Conservation (phyloP, 2,113 vertebrate species). For the Engraulis encrasicolus region DNA sequence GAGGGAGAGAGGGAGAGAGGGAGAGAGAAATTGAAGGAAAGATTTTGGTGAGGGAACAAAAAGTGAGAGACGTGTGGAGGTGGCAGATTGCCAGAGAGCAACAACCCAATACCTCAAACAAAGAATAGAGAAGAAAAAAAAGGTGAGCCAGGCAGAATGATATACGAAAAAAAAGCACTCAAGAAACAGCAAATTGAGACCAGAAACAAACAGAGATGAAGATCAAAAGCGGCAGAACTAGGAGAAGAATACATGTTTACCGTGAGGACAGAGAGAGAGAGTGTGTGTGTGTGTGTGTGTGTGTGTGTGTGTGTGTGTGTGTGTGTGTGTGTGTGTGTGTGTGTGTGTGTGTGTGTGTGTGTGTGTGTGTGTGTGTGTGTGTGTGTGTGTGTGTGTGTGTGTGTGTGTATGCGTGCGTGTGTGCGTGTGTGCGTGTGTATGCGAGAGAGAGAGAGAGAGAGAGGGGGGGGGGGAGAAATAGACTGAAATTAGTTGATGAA, state of each 20-base stretch:
- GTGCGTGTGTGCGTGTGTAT: too few relatives aligned
- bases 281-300: not conserved
- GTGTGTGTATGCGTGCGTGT: too few relatives aligned
- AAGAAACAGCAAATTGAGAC: not conserved
- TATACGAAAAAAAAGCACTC: not conserved
- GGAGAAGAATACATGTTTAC: not conserved
- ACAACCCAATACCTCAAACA: not conserved
- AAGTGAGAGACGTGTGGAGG: slow-evolving; percentile 3
- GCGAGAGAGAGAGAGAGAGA: too few relatives aligned
- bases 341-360: too few relatives aligned
- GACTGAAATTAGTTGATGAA: not conserved
- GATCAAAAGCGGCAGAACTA: slow-evolving; percentile 10
- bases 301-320: too few relatives aligned
- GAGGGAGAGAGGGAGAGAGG: not conserved
- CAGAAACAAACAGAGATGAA: slow-evolving; percentile 34
- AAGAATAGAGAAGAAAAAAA: not conserved
- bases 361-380: too few relatives aligned
- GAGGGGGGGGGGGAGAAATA: not conserved
- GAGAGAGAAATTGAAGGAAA: not conserved
- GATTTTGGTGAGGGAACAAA: not conserved
- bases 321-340: too few relatives aligned
- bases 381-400: not conserved
- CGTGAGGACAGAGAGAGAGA: not conserved
- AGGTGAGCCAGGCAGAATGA: not conserved
- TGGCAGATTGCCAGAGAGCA: slow-evolving; percentile 1